Evolutionary conservation across 1,140 invertebrate species (phyloP), one percentile per base, ranked within the genome.

Genomic region (Sweltsa coloradensis): DNA sequence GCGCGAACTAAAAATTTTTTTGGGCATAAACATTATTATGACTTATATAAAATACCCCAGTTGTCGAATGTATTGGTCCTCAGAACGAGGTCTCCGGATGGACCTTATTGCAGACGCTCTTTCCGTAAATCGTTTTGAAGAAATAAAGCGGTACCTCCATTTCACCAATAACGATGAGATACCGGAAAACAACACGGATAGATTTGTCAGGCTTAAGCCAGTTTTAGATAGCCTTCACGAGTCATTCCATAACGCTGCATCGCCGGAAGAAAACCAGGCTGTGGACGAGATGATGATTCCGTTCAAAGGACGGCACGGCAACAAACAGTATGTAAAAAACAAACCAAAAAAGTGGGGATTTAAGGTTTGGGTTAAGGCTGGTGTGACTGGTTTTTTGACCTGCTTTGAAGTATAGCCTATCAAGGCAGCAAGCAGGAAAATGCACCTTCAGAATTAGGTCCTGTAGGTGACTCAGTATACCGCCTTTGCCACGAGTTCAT

Each of bases 361-460:
- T 22, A 56, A 56, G 49, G 43, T 56, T 49, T 56, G 53, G 49
- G 43, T 50, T 11, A 49, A 39, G 24, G 49, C 51, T 39, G 23
- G 16, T 45, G 36, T 60, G 14, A 60, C 52, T 41, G 57, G 60
- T 11, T 52, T 50, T 34, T 50, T 57, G 6, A 52, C 44, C 37
- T 55, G 59, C 54, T 65, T 56, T 63, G 55, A 60, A 52, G 51
- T 58, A 49, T 61, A n/a, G n/a, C n/a, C n/a, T n/a, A 59, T 23
- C 54, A 61, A 51, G 52, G 55, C 23, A 37, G 36, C 37, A 57
- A 55, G 11, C n/a, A 22, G 7, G 42, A 44, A 29, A 41, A 52
- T 46, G 22, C 24, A 49, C 43, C 50, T 51, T 51, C 51, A 51
- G 51, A 56, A 46, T 52, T 60, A 34, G 58, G 57, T 45, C 55